phyloP scores from a whole-genome alignment of 1,140 invertebrate genomes.

The Drosophila funebris region DNA sequence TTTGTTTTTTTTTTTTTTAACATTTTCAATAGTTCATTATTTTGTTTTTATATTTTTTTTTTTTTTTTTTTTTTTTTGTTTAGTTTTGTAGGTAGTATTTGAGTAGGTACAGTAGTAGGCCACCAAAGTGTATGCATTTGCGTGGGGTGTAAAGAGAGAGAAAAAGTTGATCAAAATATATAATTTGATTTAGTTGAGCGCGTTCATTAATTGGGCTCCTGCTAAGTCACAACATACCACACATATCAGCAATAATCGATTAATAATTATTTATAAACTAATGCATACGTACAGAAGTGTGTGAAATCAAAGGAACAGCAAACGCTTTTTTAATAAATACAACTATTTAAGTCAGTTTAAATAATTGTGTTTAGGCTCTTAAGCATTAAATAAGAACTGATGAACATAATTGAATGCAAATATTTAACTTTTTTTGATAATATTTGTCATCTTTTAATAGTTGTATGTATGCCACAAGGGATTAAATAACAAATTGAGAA shows the following conservation, averaged over 20 bases:
- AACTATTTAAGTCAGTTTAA: too few relatives aligned
- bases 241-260: slow-evolving; percentile 24
- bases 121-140: slow-evolving; percentile 80
- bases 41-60: slow-evolving; percentile 30
- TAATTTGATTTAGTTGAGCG: slow-evolving; percentile 68
- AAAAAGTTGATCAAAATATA: slow-evolving; percentile 73
- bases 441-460: too few relatives aligned
- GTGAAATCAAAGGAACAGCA: too few relatives aligned
- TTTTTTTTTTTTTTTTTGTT: slow-evolving; percentile 39
- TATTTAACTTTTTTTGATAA: too few relatives aligned
- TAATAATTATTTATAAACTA: background rate
- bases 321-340: too few relatives aligned
- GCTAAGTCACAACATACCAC: background rate
- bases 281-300: too few relatives aligned
- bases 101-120: slow-evolving; percentile 73
- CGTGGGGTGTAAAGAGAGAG: slow-evolving; percentile 77
- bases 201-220: slow-evolving; percentile 9
- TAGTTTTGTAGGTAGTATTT: slow-evolving; percentile 68
- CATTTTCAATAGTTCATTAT: slow-evolving; percentile 44
- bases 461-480: too few relatives aligned
- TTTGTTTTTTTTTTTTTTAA: slow-evolving; percentile 41
- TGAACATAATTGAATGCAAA: too few relatives aligned
- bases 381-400: too few relatives aligned
- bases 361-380: too few relatives aligned
- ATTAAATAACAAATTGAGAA: too few relatives aligned